Percentiles rank a stretch among this genome's conserved stretches.
Evolutionary conservation across 2,113 vertebrate genomes (phyloP).

Genomic region (Centropristis striata): DNA sequence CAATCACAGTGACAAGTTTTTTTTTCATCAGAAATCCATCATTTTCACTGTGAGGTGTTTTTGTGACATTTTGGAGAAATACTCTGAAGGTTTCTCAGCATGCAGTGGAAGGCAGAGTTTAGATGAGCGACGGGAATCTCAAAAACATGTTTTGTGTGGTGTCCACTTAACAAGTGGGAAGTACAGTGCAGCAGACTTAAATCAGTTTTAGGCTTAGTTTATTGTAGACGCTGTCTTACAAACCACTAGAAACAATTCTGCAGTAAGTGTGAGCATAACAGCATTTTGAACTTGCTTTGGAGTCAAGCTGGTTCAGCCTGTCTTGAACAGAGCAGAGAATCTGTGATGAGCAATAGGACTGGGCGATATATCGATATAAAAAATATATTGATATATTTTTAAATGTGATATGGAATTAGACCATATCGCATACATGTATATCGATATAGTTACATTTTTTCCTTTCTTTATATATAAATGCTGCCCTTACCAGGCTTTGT

Average conservation of each 20-base stretch:
- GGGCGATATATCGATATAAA: too few relatives aligned
- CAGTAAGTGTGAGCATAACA: background rate
- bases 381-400: too few relatives aligned
- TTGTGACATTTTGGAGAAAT: conserved; percentile 46
- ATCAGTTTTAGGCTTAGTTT: background rate
- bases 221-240: too few relatives aligned
- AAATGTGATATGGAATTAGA: too few relatives aligned
- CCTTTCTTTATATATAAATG: too few relatives aligned
- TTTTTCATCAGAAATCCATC: conserved; percentile 41
- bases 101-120: background rate
- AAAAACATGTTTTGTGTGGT: background rate
- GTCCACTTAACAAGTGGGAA: background rate
- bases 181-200: background rate
- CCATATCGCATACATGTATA: too few relatives aligned
- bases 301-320: background rate
- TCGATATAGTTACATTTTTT: too few relatives aligned
- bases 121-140: background rate
- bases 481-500: too few relatives aligned
- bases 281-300: background rate
- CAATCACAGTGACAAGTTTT: conserved; percentile 8
- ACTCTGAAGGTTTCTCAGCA: conserved; percentile 2
- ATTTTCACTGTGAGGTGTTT: conserved; percentile 25
- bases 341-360: background rate
- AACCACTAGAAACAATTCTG: background rate
- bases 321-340: background rate